These are phyloP conservation scores for Zosterops japonicus DNA, from an alignment of 2,113 vertebrate genomes.

Conservation along the genomic window DNA sequence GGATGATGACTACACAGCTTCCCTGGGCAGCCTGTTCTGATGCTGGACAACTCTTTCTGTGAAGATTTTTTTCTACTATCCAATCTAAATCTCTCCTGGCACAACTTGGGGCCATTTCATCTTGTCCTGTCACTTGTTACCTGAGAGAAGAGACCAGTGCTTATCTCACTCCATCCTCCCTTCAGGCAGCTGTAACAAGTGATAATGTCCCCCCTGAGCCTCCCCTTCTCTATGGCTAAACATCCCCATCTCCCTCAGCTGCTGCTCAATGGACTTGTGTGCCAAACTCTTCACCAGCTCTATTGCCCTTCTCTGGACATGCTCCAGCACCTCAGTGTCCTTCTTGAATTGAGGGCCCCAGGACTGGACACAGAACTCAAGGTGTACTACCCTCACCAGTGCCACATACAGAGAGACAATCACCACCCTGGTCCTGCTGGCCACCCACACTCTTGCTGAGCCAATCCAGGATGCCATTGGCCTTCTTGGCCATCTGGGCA, in stretches of 20 bases:
- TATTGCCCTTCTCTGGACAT: rapidly evolving
- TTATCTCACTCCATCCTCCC: not conserved
- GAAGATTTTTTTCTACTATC: not conserved
- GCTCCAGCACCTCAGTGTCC: rapidly evolving
- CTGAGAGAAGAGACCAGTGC: not conserved
- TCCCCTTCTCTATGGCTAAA: not conserved
- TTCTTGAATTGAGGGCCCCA: not conserved
- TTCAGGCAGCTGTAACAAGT: not conserved
- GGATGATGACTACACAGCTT: not conserved
- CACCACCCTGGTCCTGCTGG: not conserved
- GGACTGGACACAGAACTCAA: rapidly evolving
- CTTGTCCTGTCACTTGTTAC: not conserved
- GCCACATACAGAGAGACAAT: rapidly evolving
- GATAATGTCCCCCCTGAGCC: not conserved
- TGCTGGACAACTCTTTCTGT: not conserved
- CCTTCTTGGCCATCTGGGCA: not conserved
- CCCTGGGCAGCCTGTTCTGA: not conserved
- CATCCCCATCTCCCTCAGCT: not conserved
- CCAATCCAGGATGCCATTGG: not conserved
- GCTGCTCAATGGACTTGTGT: not conserved
- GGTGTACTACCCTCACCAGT: rapidly evolving
- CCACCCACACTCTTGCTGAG: not conserved
- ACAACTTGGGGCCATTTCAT: not conserved
- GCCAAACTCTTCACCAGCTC: not conserved
- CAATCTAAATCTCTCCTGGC: not conserved